Evolutionary conservation across 2,797 vertebrate genomes (phyloP).

Genomic region (Tinamus major): DNA sequence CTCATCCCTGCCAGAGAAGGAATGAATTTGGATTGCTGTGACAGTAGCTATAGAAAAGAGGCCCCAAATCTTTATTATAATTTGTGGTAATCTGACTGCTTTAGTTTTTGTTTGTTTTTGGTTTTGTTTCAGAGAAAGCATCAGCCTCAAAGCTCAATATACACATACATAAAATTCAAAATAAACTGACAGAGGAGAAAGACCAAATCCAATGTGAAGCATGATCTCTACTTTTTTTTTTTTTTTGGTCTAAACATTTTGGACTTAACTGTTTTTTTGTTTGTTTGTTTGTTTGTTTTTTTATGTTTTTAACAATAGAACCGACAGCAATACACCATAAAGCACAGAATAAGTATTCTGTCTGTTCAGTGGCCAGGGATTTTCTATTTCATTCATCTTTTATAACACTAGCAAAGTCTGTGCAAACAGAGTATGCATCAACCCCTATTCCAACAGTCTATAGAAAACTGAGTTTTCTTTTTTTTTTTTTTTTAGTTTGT

Average conservation of each 20-base stretch:
- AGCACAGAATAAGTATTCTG: conserved; percentile 16
- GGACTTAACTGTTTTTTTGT: background rate
- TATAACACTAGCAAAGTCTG: background rate
- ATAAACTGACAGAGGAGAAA: background rate
- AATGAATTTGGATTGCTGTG: background rate
- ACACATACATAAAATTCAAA: background rate
- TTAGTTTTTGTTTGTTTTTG: too few species aligned
- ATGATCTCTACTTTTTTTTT: background rate
- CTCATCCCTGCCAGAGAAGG: background rate
- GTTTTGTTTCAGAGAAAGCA: background rate
- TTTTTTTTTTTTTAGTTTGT: too few species aligned
- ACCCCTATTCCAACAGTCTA: background rate
- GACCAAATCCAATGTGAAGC: background rate
- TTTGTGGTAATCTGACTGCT: background rate
- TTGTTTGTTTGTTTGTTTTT: background rate
- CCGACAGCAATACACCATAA: background rate
- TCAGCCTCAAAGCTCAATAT: background rate
- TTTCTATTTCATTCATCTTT: conserved; percentile 17
- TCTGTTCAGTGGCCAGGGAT: conserved; percentile 10
- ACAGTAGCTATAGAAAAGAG: background rate
- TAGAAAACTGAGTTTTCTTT: background rate
- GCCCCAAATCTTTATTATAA: background rate
- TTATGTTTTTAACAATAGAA: background rate
- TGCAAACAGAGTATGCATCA: background rate
- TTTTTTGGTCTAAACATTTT: background rate